phyloP scores from a whole-genome alignment of 2,113 vertebrate genomes.

The Ahaetulla prasina region DNA sequence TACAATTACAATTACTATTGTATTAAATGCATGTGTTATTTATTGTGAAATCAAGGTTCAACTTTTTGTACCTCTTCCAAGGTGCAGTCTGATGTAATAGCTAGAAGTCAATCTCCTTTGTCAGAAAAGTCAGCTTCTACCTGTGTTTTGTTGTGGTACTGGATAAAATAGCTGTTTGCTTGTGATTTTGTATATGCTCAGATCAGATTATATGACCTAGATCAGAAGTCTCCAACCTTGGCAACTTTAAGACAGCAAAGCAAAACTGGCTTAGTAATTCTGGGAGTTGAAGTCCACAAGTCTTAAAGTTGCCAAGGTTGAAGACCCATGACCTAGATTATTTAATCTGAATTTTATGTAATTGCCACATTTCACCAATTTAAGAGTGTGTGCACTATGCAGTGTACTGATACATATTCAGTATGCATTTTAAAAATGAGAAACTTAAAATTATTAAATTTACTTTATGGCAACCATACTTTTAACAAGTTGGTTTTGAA shows the following conservation, averaged over 20 bases:
- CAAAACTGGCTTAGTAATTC: too few species aligned
- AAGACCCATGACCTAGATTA: background rate
- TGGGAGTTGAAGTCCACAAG: too few species aligned
- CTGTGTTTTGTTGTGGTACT: background rate
- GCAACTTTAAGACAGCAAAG: too few species aligned
- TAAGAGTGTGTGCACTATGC: background rate
- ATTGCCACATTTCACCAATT: background rate
- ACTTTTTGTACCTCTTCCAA: background rate
- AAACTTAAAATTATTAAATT: background rate
- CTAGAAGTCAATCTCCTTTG: background rate
- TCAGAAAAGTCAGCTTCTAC: background rate
- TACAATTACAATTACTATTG: background rate
- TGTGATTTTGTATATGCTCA: background rate
- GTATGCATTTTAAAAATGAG: constrained; percentile 20
- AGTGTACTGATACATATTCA: background rate
- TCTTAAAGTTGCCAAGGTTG: too few species aligned
- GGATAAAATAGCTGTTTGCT: background rate
- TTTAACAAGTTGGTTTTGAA: constrained; percentile 18
- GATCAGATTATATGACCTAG: background rate
- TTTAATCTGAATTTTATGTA: background rate
- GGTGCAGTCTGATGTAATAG: background rate
- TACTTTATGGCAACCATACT: constrained; percentile 13
- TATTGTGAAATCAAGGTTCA: background rate
- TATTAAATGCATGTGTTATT: background rate
- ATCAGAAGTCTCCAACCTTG: too few species aligned